Evolutionary conservation across 2,888 invertebrate species (phyloP).

Genomic region (Liodrosophila aerea): DNA sequence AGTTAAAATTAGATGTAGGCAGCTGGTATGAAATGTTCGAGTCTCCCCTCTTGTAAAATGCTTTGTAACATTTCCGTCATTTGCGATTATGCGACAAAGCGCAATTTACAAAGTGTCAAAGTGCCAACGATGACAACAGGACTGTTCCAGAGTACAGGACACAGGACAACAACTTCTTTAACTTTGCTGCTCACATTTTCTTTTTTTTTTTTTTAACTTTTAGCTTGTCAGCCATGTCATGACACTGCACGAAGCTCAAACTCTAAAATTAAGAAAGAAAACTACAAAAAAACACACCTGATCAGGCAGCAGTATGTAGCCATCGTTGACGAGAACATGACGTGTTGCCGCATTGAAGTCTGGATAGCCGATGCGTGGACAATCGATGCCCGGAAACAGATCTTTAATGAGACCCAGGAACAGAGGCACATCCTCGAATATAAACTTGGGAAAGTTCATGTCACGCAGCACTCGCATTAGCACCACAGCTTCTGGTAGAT

Average conservation of each 20-base stretch:
- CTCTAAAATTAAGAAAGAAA: constrained; percentile 6
- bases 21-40: neutral
- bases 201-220: constrained; percentile 3
- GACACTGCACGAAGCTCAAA: constrained; percentile 25
- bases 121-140: constrained; percentile 64
- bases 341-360: constrained; percentile 92
- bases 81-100: constrained; percentile 68
- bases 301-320: constrained; percentile 87
- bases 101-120: constrained; percentile 80
- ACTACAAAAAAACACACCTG: constrained; percentile 84
- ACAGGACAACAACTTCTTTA: constrained; percentile 35
- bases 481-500: constrained; percentile 92
- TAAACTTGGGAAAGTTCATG: constrained; percentile 96
- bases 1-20: constrained; percentile 62
- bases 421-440: constrained; percentile 94
- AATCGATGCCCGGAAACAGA: constrained; percentile 94
- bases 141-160: constrained; percentile 14
- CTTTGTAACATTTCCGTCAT: constrained; percentile 72
- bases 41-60: constrained; percentile 46
- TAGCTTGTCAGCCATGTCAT: constrained; percentile 51
- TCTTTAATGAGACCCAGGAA: constrained; percentile 93
- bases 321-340: constrained; percentile 86
- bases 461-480: constrained; percentile 95
- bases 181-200: constrained; percentile 12
- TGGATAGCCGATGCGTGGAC: constrained; percentile 93